phyloP scores from a whole-genome alignment of 1,140 invertebrate species.

The Akabosia matsudoensis region DNA sequence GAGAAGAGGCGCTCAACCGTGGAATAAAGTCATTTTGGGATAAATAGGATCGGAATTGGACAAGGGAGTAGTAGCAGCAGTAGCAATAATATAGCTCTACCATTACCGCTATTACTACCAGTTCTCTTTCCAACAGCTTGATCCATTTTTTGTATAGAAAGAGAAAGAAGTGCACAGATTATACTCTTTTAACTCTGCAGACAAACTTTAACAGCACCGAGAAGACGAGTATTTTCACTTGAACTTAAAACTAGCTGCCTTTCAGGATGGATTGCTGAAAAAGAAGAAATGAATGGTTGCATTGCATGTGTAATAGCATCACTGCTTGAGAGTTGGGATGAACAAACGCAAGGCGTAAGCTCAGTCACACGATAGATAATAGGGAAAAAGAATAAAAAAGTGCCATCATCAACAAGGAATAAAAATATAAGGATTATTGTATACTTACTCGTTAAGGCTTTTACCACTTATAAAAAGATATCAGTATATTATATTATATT shows the following conservation, averaged over 20 bases:
- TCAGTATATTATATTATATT: no score
- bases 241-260: not conserved
- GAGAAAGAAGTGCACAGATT: no score
- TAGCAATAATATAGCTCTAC: constrained; percentile 14
- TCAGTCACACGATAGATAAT: constrained; percentile 23
- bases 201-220: not conserved
- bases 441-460: constrained; percentile 12
- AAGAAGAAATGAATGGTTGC: not conserved
- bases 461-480: not conserved
- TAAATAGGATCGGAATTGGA: constrained; percentile 48
- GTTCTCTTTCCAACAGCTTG: no score
- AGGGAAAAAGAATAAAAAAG: not conserved
- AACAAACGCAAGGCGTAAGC: not conserved
- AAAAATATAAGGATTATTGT: constrained; percentile 46
- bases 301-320: not conserved
- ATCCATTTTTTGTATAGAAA: no score
- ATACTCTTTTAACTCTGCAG: not conserved
- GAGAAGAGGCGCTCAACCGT: constrained; percentile 42
- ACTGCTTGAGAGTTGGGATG: not conserved
- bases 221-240: not conserved
- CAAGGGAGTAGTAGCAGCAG: constrained; percentile 25
- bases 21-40: constrained; percentile 49
- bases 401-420: constrained; percentile 26
- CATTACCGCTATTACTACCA: not conserved
- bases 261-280: not conserved